A percentile compares a stretch with the other conserved stretches of the same genome.
phyloP scores from a whole-genome alignment of 2,888 invertebrate species.

The Serrognathus titanus region DNA sequence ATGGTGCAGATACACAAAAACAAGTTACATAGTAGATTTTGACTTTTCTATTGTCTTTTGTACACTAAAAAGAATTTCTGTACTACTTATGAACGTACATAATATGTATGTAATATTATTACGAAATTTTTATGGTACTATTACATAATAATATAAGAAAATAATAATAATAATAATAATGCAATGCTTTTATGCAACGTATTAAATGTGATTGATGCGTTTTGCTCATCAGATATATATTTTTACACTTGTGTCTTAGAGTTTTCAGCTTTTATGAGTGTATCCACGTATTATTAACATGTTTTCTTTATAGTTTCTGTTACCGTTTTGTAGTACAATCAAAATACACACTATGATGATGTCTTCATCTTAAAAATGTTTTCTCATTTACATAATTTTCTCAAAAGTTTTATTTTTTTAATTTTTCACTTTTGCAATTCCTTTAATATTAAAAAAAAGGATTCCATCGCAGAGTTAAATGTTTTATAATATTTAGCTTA shows the following conservation, averaged over 20 bases:
- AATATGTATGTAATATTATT: not conserved
- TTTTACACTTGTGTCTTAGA: constrained; percentile 11
- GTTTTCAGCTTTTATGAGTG: not conserved
- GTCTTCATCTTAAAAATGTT: too few species aligned
- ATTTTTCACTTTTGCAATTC: too few species aligned
- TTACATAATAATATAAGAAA: constrained; percentile 3
- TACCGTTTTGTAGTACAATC: too few species aligned
- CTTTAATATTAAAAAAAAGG: too few species aligned
- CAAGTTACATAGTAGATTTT: not conserved
- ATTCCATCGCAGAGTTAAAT: too few species aligned
- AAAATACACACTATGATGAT: too few species aligned
- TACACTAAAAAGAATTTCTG: not conserved
- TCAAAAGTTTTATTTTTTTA: too few species aligned
- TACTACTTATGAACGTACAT: not conserved
- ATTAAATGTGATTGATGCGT: constrained; percentile 7
- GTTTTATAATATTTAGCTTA: too few species aligned
- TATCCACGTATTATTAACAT: not conserved
- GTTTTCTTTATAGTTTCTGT: too few species aligned
- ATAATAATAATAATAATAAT: not conserved
- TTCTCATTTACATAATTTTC: too few species aligned
- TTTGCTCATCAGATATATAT: constrained; percentile 12
- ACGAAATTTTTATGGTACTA: not conserved
- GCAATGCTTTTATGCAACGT: constrained; percentile 1
- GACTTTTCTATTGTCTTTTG: not conserved
- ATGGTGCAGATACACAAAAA: not conserved